Evolutionary conservation across 2,113 vertebrate species (phyloP).

Genomic region (Salminus brasiliensis): DNA sequence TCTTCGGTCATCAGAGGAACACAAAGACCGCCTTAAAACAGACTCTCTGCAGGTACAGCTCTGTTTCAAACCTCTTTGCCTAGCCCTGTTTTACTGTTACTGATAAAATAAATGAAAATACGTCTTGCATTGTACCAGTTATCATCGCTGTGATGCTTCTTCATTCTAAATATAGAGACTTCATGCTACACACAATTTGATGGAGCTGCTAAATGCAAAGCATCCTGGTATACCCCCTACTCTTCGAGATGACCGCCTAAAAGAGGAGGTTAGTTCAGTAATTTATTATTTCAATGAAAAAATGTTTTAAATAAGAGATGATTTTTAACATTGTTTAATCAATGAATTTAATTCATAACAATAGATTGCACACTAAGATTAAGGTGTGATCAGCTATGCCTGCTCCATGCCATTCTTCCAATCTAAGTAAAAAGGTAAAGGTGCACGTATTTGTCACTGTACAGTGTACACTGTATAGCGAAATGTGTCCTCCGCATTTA

Average conservation of each 20-base stretch:
- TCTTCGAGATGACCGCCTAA: conserved; percentile 87
- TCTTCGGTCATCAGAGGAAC: conserved; percentile 94
- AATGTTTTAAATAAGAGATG: not conserved
- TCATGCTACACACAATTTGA: conserved; percentile 95
- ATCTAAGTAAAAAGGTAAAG: too few relatives aligned
- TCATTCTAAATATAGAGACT: conserved; percentile 81
- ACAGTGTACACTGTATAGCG: too few relatives aligned
- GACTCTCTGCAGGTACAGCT: conserved; percentile 91
- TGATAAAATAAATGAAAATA: not conserved
- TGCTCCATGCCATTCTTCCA: too few relatives aligned
- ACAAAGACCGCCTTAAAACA: conserved; percentile 95
- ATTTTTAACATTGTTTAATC: not conserved
- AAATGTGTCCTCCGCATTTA: too few relatives aligned
- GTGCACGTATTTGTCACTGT: too few relatives aligned
- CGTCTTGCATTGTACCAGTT: not conserved
- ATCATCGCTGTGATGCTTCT: not conserved
- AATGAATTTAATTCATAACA: not conserved
- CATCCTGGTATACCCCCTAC: conserved; percentile 93
- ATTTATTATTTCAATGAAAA: not conserved
- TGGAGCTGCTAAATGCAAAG: conserved; percentile 89
- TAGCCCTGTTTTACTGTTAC: conserved; percentile 18
- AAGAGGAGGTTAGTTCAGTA: conserved; percentile 85
- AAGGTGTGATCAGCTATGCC: too few relatives aligned
- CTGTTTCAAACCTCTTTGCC: not conserved
- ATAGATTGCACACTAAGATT: not conserved